These are phyloP conservation scores for Cardiocondyla obscurior DNA, from an alignment of 1,140 invertebrate genomes.

Conservation along the genomic window DNA sequence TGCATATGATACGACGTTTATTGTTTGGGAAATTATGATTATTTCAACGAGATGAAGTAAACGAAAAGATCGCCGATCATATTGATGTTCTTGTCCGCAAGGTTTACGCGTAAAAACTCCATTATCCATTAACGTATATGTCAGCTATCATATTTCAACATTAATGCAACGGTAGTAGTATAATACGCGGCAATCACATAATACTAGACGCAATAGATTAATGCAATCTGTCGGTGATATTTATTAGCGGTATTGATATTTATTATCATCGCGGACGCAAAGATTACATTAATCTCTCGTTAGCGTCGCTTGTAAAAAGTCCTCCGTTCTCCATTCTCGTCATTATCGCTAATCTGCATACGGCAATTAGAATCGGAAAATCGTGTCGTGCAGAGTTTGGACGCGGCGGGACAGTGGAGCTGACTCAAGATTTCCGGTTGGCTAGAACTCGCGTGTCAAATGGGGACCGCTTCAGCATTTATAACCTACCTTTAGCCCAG, in stretches of 20 bases:
- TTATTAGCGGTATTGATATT: slow-evolving; percentile 40
- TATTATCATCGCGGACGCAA: slow-evolving; percentile 22
- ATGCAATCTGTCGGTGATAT: slow-evolving; percentile 33
- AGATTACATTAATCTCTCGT: slow-evolving; percentile 34
- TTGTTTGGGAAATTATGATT: no score
- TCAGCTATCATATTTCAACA: slow-evolving; percentile 7
- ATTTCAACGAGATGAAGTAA: neutral
- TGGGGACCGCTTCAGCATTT: neutral
- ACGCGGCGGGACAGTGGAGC: neutral
- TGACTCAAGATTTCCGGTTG: neutral
- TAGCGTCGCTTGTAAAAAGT: neutral
- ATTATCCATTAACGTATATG: slow-evolving; percentile 14
- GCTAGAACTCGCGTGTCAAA: neutral
- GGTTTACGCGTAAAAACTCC: neutral
- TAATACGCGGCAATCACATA: neutral
- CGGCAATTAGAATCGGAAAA: neutral
- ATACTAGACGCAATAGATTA: slow-evolving; percentile 16
- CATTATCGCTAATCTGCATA: neutral
- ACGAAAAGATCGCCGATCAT: neutral
- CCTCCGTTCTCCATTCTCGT: neutral
- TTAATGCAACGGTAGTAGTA: slow-evolving; percentile 9
- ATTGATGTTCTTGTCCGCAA: neutral
- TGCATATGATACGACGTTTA: no score
- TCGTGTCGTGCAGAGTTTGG: neutral
- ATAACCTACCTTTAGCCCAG: neutral